These are phyloP conservation scores for Cosmia pyralina DNA, from an alignment of 2,888 invertebrate species.

Conservation along the genomic window DNA sequence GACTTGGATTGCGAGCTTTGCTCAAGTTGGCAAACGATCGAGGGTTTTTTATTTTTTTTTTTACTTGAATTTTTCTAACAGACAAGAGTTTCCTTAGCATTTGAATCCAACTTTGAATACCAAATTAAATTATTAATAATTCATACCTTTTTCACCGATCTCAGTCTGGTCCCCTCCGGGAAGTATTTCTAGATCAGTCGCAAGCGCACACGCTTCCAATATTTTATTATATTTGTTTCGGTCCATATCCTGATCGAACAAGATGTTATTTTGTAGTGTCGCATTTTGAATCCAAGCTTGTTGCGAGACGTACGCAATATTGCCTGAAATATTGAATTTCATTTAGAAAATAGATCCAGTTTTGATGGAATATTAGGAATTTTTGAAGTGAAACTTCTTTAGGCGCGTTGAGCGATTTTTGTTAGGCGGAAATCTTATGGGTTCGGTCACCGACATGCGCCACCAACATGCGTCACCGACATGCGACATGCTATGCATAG, in stretches of 20 bases:
- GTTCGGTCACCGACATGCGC: too few species aligned
- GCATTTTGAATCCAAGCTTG: constrained; percentile 99
- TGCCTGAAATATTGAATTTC: constrained; percentile 67
- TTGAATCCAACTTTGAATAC: background rate
- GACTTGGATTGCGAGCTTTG: background rate
- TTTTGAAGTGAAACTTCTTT: background rate
- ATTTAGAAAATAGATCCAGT: background rate
- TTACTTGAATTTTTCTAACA: background rate
- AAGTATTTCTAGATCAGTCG: constrained; percentile 97
- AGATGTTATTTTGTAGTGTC: constrained; percentile 97
- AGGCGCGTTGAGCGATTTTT: too few species aligned
- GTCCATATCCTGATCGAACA: constrained; percentile 95
- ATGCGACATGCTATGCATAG: too few species aligned
- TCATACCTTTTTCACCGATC: constrained; percentile 98
- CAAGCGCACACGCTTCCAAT: constrained; percentile 97
- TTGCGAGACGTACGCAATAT: constrained; percentile 96
- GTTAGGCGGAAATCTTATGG: too few species aligned
- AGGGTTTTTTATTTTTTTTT: background rate
- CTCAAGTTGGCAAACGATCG: background rate
- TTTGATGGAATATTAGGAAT: background rate
- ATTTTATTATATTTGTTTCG: constrained; percentile 93
- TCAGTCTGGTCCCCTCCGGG: constrained; percentile 98
- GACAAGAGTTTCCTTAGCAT: background rate
- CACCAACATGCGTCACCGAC: too few species aligned
- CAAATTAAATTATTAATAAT: background rate